A percentile compares a stretch with the other conserved stretches of the same genome.
Evolutionary conservation across 1,140 invertebrate species (phyloP).

Genomic region (Eupeodes corollae): DNA sequence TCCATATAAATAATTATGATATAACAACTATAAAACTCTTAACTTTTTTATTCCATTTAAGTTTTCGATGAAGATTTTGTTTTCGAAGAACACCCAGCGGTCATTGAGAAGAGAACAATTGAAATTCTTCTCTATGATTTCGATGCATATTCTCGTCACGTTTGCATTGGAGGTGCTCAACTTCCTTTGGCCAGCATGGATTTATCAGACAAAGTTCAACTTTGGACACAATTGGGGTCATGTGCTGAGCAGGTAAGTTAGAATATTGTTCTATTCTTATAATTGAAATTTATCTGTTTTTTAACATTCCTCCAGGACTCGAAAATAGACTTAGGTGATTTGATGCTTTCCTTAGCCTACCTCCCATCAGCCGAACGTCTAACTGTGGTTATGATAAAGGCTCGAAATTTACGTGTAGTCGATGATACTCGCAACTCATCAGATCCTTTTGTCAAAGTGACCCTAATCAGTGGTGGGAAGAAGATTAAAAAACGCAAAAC

Average conservation of each 20-base stretch:
- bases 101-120: slow-evolving; percentile 41
- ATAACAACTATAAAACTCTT: slow-evolving; percentile 3
- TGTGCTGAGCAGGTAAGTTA: slow-evolving; percentile 35
- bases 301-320: slow-evolving; percentile 14
- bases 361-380: slow-evolving; percentile 52
- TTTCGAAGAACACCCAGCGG: slow-evolving; percentile 55
- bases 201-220: slow-evolving; percentile 35
- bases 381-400: slow-evolving; percentile 55
- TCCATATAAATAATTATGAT: no score
- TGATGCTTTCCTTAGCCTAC: slow-evolving; percentile 57
- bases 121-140: slow-evolving; percentile 51
- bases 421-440: slow-evolving; percentile 44
- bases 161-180: slow-evolving; percentile 46
- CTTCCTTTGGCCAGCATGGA: slow-evolving; percentile 40
- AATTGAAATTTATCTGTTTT: not conserved
- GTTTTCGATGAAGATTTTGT: slow-evolving; percentile 61
- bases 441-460: slow-evolving; percentile 79
- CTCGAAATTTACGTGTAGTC: slow-evolving; percentile 47
- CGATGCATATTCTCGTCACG: slow-evolving; percentile 52
- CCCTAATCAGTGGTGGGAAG: slow-evolving; percentile 63
- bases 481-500: slow-evolving; percentile 83
- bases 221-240: slow-evolving; percentile 39
- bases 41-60: slow-evolving; percentile 36
- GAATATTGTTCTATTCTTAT: slow-evolving; percentile 9
- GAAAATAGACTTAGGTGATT: slow-evolving; percentile 45